Evolutionary conservation across 2,113 vertebrate species (phyloP).

Genomic region (Marcusenius ussheri): DNA sequence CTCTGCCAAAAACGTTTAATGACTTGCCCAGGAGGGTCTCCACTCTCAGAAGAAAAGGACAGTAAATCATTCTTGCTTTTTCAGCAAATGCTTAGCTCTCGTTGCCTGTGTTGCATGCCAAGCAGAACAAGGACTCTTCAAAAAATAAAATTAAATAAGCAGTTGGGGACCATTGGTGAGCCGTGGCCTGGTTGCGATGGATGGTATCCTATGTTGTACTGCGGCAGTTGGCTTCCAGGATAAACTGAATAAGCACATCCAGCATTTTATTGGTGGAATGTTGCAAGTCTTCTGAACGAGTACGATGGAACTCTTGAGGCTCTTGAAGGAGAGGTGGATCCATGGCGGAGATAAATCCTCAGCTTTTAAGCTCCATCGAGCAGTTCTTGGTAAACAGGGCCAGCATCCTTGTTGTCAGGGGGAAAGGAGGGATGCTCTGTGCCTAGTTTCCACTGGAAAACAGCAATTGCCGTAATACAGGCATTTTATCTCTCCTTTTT

Average conservation of each 20-base stretch:
- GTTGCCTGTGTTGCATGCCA: background rate
- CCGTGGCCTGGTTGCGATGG: background rate
- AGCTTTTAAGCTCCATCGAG: slow-evolving; percentile 5
- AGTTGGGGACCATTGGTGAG: background rate
- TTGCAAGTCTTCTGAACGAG: background rate
- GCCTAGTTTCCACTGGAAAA: background rate
- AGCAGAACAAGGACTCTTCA: background rate
- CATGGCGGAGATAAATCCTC: slow-evolving; percentile 12
- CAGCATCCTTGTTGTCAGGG: slow-evolving; percentile 6
- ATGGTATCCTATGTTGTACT: background rate
- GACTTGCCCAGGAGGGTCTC: slow-evolving; percentile 3
- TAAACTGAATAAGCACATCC: background rate
- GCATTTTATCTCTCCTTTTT: slow-evolving; percentile 17
- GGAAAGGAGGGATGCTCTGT: background rate
- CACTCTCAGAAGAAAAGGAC: background rate
- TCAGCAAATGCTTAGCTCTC: slow-evolving; percentile 6
- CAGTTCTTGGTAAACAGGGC: slow-evolving; percentile 27
- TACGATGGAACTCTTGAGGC: background rate
- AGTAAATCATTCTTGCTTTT: slow-evolving; percentile 6
- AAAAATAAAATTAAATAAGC: background rate
- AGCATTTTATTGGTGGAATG: background rate
- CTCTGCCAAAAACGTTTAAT: slow-evolving; percentile 2
- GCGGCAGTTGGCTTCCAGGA: background rate
- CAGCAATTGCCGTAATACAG: slow-evolving; percentile 47
- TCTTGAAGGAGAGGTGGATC: background rate